Base-by-base conservation (phyloP, 2,888 invertebrate species). In the Drosophila kanekoi region DNA sequence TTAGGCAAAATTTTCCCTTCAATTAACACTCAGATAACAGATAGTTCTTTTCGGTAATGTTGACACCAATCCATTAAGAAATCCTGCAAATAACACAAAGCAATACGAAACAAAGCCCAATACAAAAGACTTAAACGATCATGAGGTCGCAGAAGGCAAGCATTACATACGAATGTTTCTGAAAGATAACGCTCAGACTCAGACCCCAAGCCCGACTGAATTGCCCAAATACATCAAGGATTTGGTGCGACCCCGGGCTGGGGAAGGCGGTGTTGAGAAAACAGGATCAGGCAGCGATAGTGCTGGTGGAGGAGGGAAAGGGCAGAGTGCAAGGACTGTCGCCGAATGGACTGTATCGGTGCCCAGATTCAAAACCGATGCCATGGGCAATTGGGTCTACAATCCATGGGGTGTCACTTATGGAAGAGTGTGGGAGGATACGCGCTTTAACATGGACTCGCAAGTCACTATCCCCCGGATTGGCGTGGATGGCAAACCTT, bases 331-430 rank as follows among this genome's bases (percentile, higher is more conserved):
- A 28, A 28, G 8, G 2, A 28, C 28, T 28, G 8, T 0, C 8
- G 28, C 0, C 8, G 28, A 76, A 33, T 9, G n/a, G n/a, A 77
- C 78, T 4, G n/a, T 77, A 44, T 45, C 58, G 1, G 0, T 74
- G 5, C 70, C 78, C 0, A 53, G 13, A 10, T 60, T 47, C 18
- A 18, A 47, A 11, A 43, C 18, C 1, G 45, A 77, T 13, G n/a
- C 13, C 5, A 47, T 43, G 49, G 66, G 60, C 8, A 67, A 78
- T 8, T 71, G 66, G 67, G 57, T 77, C 0, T 38, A 33, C 41
- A 78, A 74, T 66, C 71, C 63, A 0, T 78, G 62, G 66, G 75
- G n/a, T n/a, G 18, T 60, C 5, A 56, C 71, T 11, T 74, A 18
- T 41, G 79, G 75, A 10, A 56, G 58, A 18, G 6, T 58, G 0